Conservation (phyloP, 2,888 invertebrate genomes). For the Sepioteuthis lessoniana region DNA sequence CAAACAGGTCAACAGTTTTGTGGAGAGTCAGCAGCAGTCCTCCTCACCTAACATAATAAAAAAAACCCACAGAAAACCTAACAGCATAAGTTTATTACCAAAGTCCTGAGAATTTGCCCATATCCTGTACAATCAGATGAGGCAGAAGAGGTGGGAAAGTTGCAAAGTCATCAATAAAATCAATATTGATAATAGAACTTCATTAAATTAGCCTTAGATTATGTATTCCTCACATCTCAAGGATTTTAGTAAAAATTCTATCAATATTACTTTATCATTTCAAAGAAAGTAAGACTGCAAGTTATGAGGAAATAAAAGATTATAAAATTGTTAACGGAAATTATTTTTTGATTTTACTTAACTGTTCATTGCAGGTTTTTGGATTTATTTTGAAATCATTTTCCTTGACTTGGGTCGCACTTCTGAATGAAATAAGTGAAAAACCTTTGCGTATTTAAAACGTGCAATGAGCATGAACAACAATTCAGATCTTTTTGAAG, state of each 20-base stretch:
- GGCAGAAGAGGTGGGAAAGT: too few relatives aligned
- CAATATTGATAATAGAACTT: background rate
- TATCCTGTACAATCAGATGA: too few relatives aligned
- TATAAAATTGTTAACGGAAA: too few relatives aligned
- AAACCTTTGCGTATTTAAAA: background rate
- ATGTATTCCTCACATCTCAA: background rate
- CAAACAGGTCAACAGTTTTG: background rate
- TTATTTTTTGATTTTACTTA: too few relatives aligned
- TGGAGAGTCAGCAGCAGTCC: slow-evolving; percentile 1
- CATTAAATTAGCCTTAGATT: background rate
- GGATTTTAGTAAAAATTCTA: background rate
- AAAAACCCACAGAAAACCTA: background rate
- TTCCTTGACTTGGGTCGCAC: too few relatives aligned
- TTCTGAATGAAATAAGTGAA: too few relatives aligned
- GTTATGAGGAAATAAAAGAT: background rate
- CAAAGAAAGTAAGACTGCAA: background rate
- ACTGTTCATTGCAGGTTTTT: too few relatives aligned
- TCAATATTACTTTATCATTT: background rate
- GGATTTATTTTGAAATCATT: too few relatives aligned
- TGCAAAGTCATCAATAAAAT: background rate
- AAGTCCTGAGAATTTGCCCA: background rate
- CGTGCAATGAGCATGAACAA: background rate
- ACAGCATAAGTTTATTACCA: background rate
- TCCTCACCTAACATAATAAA: background rate
- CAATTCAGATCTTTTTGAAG: too few relatives aligned